Evolutionary conservation across 1,140 invertebrate genomes (phyloP).

Genomic region (Plutomurus gul): DNA sequence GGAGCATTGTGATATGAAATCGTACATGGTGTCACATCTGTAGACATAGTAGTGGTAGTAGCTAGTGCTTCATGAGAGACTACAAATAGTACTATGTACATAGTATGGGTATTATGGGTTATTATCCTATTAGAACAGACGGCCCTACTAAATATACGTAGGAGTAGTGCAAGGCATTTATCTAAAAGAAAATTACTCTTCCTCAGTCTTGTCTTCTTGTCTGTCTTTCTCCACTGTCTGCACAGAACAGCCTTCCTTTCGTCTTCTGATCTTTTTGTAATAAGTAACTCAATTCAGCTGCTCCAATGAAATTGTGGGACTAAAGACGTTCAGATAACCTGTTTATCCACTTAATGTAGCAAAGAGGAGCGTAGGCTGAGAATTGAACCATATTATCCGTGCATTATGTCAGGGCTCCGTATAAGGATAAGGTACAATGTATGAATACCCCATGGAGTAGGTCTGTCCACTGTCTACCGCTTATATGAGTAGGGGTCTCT

Average conservation of each 20-base stretch:
- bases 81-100: too few relatives aligned
- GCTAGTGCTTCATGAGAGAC: too few relatives aligned
- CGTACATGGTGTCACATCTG: neutral
- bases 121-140: too few relatives aligned
- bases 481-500: too few relatives aligned
- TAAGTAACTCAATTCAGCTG: constrained; percentile 15
- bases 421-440: too few relatives aligned
- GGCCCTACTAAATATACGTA: too few relatives aligned
- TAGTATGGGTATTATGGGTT: too few relatives aligned
- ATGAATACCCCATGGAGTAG: too few relatives aligned
- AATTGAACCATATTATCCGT: neutral
- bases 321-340: constrained; percentile 15
- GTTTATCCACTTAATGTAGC: constrained; percentile 25
- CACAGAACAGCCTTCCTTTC: neutral
- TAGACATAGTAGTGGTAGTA: neutral
- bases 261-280: constrained; percentile 24
- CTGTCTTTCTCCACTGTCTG: neutral
- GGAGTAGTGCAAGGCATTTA: neutral
- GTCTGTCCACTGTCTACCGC: too few relatives aligned
- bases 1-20: neutral
- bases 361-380: neutral
- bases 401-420: too few relatives aligned
- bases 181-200: neutral
- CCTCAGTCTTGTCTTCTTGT: neutral
- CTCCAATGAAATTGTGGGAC: constrained; percentile 26